These are phyloP conservation scores for Oreortyx pictus DNA, from an alignment of 2,797 vertebrate species.

Conservation along the genomic window DNA sequence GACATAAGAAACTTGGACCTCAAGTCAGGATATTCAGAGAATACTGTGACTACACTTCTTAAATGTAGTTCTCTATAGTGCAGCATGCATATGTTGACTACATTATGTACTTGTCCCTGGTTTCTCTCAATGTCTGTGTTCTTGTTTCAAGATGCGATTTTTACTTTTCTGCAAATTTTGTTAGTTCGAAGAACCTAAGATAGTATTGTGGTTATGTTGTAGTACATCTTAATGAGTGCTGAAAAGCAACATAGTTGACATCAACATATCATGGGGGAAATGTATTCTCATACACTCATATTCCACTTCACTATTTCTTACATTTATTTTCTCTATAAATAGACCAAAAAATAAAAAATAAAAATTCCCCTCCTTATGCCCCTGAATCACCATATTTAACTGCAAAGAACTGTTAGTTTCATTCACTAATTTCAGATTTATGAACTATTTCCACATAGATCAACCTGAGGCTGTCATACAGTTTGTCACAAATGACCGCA, in stretches of 20 bases:
- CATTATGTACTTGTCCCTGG: neutral
- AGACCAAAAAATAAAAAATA: neutral
- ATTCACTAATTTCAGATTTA: neutral
- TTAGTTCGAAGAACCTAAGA: neutral
- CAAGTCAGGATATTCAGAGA: neutral
- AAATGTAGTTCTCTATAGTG: neutral
- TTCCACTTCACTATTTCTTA: neutral
- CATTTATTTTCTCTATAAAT: neutral
- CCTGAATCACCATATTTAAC: neutral
- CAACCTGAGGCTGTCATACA: rapidly evolving
- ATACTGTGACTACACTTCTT: neutral
- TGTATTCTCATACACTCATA: neutral
- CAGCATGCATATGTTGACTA: neutral
- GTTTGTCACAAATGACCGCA: neutral
- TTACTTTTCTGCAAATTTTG: neutral
- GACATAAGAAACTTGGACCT: neutral
- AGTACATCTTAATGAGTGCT: neutral
- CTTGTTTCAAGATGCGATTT: neutral
- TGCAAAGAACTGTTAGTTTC: neutral
- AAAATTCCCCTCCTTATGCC: no score
- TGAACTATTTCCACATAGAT: neutral
- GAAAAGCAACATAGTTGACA: neutral
- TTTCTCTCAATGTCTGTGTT: neutral
- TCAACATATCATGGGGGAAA: neutral
- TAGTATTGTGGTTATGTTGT: neutral